Evolutionary conservation across 2,113 vertebrate genomes (phyloP).

Genomic region (Misgurnus mizolepis): DNA sequence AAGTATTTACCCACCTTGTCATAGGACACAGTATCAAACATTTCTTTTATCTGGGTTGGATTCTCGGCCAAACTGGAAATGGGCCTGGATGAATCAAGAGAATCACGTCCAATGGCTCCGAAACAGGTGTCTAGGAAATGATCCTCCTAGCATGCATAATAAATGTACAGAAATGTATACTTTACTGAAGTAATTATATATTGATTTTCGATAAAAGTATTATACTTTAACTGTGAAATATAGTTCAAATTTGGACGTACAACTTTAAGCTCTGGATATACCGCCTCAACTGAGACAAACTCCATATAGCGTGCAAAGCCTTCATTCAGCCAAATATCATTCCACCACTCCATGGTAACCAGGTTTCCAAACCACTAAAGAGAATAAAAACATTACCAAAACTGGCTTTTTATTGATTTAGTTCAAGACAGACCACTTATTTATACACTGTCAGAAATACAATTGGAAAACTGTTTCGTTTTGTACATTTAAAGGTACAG

Average conservation of each 20-base stretch:
- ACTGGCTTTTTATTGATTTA: neutral
- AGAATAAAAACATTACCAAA: neutral
- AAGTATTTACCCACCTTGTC: constrained; percentile 68
- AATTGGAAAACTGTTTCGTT: too few species aligned
- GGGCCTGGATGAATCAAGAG: constrained; percentile 77
- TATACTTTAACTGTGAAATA: neutral
- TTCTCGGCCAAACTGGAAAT: constrained; percentile 76
- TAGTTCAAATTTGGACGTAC: constrained; percentile 52
- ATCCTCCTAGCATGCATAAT: constrained; percentile 69
- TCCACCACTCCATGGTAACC: constrained; percentile 81
- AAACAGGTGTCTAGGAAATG: constrained; percentile 75
- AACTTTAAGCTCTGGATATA: constrained; percentile 73
- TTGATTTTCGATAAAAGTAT: neutral
- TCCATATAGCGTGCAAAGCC: constrained; percentile 79
- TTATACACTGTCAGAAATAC: too few species aligned
- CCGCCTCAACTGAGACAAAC: constrained; percentile 68
- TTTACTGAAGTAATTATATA: too few species aligned
- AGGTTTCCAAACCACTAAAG: constrained; percentile 78
- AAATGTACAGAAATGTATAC: neutral
- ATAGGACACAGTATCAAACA: constrained; percentile 81
- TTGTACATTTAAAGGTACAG: too few species aligned
- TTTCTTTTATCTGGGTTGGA: constrained; percentile 78
- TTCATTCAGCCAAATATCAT: constrained; percentile 78
- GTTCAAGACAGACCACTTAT: neutral
- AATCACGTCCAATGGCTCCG: constrained; percentile 72